Base-by-base conservation (phyloP, 2,113 vertebrate genomes). In the Barnardius zonarius region DNA sequence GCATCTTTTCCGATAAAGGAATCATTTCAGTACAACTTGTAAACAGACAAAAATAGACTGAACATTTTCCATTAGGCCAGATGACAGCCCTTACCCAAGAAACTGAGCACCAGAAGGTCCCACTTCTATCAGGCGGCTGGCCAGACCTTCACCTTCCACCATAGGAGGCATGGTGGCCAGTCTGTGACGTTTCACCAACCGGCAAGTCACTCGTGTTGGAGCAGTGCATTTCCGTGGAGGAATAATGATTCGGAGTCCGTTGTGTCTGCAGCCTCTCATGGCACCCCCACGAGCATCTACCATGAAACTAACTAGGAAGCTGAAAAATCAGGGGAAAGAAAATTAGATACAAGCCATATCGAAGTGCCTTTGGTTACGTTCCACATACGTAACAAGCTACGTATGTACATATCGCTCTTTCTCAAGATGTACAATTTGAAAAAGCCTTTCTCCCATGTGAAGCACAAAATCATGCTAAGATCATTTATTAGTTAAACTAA, bases 281-380 rank as follows among this genome's bases (percentile, higher is more conserved):
- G 99, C 99, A 19, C 99, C 99, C 10, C 99, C 99, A 44, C 99
- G 98, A 52, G 99, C 99, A 6, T 99, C 99, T 97, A 99, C 99
- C 99, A 99, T 99, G 95, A 99, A 99, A 96, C 99, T 99, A 91
- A 99, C 99, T 92, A 99, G 98, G 97, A 99, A 99, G 96, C 99
- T 99, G 96, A 25, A 98, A 98, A 89, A 72, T 17, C 76, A 20
- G 86, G 81, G 13, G 70, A 31, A 15, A 46, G 80, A 81, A 85
- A 20, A 49, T 97, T 11, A 97, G 92, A 33, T 5, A 22, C 16
- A 5, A 57, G 92, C 46, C 49, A 7, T 11, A 4, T 0, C 7
- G 1, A 3, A 8, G 12, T 16, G 17, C 37, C 49, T 35, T 52
- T 5, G 24, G 62, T 25, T 52, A 14, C 1, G 12, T 22, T 68